Conservation (phyloP, 53 echinoderm and acorn worm genomes). For the Pentamera pediparva region DNA sequence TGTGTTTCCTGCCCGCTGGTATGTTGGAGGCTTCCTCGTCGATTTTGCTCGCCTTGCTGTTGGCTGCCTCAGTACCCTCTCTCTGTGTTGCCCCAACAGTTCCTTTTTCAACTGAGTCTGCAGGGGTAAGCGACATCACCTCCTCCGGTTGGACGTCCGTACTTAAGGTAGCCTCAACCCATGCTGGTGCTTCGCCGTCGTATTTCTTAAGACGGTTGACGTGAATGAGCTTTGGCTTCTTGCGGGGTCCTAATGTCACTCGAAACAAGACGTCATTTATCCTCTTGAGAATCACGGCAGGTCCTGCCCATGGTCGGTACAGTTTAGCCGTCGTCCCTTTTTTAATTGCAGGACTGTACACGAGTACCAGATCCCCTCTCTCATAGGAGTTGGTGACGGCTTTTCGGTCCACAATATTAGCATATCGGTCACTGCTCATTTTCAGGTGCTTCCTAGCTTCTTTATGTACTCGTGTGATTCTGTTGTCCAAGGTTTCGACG, state of each 20-base stretch:
- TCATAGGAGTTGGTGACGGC: not conserved
- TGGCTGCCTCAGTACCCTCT: no score
- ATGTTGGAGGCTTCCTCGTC: no score
- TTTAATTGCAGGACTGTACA: not conserved
- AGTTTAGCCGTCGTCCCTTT: not conserved
- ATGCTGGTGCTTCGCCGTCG: not conserved
- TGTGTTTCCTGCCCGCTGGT: no score
- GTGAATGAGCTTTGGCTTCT: constrained; percentile 6
- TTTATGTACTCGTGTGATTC: not conserved
- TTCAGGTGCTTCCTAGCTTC: not conserved
- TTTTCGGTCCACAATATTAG: not conserved
- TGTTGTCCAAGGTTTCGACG: not conserved
- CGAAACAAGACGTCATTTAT: constrained; percentile 10
- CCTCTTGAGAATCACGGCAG: not conserved
- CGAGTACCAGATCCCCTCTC: not conserved
- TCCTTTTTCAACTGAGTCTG: no score
- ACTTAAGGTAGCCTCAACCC: not conserved
- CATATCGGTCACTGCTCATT: not conserved
- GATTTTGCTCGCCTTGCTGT: no score
- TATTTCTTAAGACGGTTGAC: not conserved
- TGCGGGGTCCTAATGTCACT: not conserved
- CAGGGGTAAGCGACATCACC: no score
- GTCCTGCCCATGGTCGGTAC: not conserved
- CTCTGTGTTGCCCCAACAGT: no score
- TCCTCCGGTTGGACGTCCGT: no score